Conservation (phyloP, 2,888 invertebrate species). For the Reticulitermes lucifugus region DNA sequence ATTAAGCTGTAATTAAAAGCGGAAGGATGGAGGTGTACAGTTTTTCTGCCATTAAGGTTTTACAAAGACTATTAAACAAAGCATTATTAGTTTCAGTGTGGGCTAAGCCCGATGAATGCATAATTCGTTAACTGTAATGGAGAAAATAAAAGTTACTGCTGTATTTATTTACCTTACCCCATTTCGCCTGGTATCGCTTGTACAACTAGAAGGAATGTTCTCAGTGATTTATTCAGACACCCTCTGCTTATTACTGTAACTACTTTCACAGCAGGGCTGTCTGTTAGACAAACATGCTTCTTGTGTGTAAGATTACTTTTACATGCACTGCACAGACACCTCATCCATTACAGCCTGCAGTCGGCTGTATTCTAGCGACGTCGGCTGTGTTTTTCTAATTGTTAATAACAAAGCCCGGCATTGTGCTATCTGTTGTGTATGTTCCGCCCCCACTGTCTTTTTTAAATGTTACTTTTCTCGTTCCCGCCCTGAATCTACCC, state of each 20-base stretch:
- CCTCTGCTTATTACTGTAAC: background rate
- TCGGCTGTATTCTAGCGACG: background rate
- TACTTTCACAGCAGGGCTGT: background rate
- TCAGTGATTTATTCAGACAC: conserved; percentile 7
- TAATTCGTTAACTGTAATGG: background rate
- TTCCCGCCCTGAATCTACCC: background rate
- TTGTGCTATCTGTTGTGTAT: background rate
- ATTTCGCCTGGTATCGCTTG: background rate
- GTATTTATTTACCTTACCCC: no score
- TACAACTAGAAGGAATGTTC: background rate
- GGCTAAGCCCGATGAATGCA: background rate
- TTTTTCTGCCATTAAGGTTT: no score
- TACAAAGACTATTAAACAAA: no score
- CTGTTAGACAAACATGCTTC: background rate
- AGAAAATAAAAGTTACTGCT: background rate
- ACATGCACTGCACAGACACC: background rate
- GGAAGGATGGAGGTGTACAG: no score
- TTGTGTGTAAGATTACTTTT: background rate
- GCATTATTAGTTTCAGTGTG: background rate
- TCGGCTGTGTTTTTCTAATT: background rate
- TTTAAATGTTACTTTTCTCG: background rate
- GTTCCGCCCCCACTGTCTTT: background rate
- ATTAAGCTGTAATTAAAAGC: no score
- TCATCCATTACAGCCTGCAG: background rate
- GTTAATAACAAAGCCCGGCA: conserved; percentile 8